A percentile compares a stretch with the other conserved stretches of the same genome.
Conservation (phyloP, 2,113 vertebrate genomes). For the Pterophyllum scalare region DNA sequence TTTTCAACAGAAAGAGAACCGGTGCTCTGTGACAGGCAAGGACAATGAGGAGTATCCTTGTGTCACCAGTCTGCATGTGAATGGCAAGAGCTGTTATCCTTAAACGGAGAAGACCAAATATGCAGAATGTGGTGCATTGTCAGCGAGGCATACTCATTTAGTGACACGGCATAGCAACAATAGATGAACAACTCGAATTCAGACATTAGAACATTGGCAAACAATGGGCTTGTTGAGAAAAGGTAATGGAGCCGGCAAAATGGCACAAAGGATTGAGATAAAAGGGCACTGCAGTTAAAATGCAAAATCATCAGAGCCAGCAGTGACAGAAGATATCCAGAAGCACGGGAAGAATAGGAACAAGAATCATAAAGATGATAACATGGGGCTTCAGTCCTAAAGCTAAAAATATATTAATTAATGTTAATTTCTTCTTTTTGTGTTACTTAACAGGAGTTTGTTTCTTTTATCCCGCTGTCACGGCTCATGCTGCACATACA, state of each 20-base stretch:
- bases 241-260: conserved; percentile 74
- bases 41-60: conserved; percentile 52
- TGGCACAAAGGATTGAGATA: conserved; percentile 63
- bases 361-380: conserved; percentile 9
- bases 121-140: conserved; percentile 70
- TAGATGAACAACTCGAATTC: conserved; percentile 68
- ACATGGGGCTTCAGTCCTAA: neutral
- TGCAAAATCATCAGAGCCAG: conserved; percentile 39
- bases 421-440: neutral
- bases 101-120: conserved; percentile 67
- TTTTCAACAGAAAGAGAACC: conserved; percentile 16
- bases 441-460: no score
- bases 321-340: conserved; percentile 33
- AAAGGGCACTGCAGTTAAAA: conserved; percentile 58
- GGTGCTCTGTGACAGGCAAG: conserved; percentile 48
- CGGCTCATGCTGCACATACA: no score
- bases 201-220: conserved; percentile 70
- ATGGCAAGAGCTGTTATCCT: conserved; percentile 67
- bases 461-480: no score
- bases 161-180: conserved; percentile 61
- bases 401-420: neutral
- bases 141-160: conserved; percentile 66
- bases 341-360: conserved; percentile 8
- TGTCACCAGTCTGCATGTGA: conserved; percentile 54
- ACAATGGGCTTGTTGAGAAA: conserved; percentile 71